These are phyloP conservation scores for Lutjanus campechanus DNA, from an alignment of 2,797 vertebrate species.

Conservation along the genomic window DNA sequence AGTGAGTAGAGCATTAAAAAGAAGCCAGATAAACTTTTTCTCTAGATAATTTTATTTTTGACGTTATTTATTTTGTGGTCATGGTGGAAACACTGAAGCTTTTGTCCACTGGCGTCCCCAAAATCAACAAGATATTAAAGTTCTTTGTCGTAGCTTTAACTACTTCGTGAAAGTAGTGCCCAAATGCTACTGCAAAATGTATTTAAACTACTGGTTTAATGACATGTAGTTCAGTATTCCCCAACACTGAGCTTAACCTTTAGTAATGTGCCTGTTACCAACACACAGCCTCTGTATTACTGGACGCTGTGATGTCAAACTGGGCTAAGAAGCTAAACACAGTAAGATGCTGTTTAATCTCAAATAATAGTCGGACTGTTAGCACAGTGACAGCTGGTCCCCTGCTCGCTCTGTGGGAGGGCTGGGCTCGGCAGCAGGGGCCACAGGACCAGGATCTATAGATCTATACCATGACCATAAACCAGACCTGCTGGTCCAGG, in stretches of 20 bases:
- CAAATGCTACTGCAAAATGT: too few relatives aligned
- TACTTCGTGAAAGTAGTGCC: too few relatives aligned
- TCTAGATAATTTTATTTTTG: too few relatives aligned
- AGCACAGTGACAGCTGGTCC: conserved; percentile 65
- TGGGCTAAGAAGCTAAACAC: conserved; percentile 57
- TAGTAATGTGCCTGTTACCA: conserved; percentile 1
- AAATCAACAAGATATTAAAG: too few relatives aligned
- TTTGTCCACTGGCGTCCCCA: too few relatives aligned
- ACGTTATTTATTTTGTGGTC: too few relatives aligned
- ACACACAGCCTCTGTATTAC: conserved; percentile 5
- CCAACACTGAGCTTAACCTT: background rate
- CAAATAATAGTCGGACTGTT: conserved; percentile 51
- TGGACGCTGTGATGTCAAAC: conserved; percentile 32
- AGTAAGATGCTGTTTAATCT: conserved; percentile 64
- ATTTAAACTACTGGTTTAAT: too few relatives aligned
- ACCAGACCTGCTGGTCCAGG: background rate
- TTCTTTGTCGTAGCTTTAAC: too few relatives aligned
- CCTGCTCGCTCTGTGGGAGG: conserved; percentile 48
- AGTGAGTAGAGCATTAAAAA: too few relatives aligned
- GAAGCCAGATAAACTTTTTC: too few relatives aligned
- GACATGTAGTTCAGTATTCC: too few relatives aligned
- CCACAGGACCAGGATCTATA: background rate
- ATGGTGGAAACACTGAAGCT: too few relatives aligned
- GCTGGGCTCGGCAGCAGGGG: conserved; percentile 14
- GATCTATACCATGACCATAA: background rate